Base-by-base conservation (phyloP, 2,888 invertebrate species). In the Cataglyphis albicans region DNA sequence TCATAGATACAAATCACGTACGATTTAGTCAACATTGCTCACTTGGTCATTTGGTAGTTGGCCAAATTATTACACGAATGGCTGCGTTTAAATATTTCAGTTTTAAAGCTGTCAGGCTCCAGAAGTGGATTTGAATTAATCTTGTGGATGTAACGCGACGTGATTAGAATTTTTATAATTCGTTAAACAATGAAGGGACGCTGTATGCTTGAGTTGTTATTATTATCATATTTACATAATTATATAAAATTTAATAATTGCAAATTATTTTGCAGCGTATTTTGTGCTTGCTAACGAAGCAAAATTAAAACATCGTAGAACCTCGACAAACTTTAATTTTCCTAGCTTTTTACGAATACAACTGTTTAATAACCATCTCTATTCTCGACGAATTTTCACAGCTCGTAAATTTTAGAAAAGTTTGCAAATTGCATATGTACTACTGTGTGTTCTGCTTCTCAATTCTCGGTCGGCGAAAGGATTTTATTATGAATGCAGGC, bases 11-110 rank as follows among this genome's bases (percentile, higher is more conserved):
- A 48, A 72, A 81, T 38, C 82, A 68, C 67, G 78, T 76, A 82
- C 57, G 6, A n/a, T 80, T 61, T 29, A 21, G 59, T 55, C 61
- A 48, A 57, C 48, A 80, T 57, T 52, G 63, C 65, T 38, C 64
- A 21, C n/a, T n/a, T 38, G 21, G 12, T 72, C 73, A 80, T 75
- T 83, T 87, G 87, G 74, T 86, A 65, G 61, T 57, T n/a, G 65
- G 72, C 87, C 89, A 87, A 87, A 83, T 57, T 64, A 29, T 59
- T 72, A 72, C 59, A 38, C 18, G 32, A 44, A 55, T 84, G 18
- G 25, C 29, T 12, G 25, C 15, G 32, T 29, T 76, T 65, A 15
- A 59, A 3, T 7, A 44, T 9, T 44, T 78, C 7, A 25, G 21
- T 35, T 70, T 52, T 32, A 21, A 59, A 44, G 12, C 18, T 38